Percentiles rank a stretch among this genome's conserved stretches.
Conservation (phyloP, 2,888 invertebrate genomes). For the Tetragonisca angustula region DNA sequence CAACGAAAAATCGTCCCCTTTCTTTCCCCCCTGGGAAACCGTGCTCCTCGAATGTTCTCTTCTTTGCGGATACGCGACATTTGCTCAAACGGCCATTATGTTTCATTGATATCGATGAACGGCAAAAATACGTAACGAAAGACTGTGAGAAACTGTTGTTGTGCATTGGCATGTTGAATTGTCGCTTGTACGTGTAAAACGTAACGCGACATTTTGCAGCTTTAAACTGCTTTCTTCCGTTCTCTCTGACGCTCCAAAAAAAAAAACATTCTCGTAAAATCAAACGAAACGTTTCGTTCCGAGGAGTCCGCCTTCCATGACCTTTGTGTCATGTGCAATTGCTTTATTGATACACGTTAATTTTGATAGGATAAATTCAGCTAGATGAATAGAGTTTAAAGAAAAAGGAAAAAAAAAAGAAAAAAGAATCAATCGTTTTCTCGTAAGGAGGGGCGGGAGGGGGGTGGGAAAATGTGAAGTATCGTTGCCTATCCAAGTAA, state of each 20-base stretch:
- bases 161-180: not conserved
- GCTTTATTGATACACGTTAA: constrained; percentile 37
- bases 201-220: not conserved
- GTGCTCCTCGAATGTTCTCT: not conserved
- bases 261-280: not conserved
- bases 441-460: not conserved
- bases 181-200: not conserved
- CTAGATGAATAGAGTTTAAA: not conserved
- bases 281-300: not conserved
- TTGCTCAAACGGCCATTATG: not conserved
- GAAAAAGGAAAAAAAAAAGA: too few species aligned
- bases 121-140: not conserved
- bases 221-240: not conserved
- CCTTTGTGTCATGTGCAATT: constrained; percentile 48
- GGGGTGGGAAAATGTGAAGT: constrained; percentile 20
- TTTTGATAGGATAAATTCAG: constrained; percentile 36
- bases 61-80: not conserved
- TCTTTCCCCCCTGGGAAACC: too few species aligned
- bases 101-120: not conserved
- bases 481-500: constrained; percentile 47
- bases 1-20: not conserved
- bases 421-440: constrained; percentile 17
- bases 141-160: not conserved
- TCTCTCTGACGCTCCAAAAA: not conserved
- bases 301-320: constrained; percentile 25